Evolutionary conservation across 2,888 invertebrate species (phyloP).

Genomic region (Erebia epiphron): DNA sequence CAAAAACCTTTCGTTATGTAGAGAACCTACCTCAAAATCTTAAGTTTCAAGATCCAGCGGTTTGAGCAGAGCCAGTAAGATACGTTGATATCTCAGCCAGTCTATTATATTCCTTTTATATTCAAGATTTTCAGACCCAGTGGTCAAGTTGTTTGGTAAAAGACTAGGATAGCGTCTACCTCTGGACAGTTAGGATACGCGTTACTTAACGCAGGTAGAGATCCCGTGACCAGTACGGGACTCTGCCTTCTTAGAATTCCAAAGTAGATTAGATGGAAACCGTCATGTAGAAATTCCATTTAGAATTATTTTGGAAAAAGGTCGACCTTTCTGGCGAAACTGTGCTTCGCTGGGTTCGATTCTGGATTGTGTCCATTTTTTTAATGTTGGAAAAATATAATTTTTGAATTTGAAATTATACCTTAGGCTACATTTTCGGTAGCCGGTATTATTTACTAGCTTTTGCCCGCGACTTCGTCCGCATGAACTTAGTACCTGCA

Average conservation of each 20-base stretch:
- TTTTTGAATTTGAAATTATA: no score
- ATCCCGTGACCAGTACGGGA: slow-evolving; percentile 41
- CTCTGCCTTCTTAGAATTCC: slow-evolving; percentile 56
- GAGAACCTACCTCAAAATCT: no score
- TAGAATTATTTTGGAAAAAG: slow-evolving; percentile 4
- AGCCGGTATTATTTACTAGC: no score
- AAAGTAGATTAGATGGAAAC: slow-evolving; percentile 30
- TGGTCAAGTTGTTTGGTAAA: neutral
- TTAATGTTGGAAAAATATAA: neutral
- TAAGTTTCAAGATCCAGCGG: neutral
- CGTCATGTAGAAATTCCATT: slow-evolving; percentile 18
- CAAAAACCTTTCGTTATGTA: no score
- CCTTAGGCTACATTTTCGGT: no score
- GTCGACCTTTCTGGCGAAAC: neutral
- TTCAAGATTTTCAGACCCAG: neutral
- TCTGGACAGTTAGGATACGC: neutral
- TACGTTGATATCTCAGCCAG: neutral
- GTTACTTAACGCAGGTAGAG: slow-evolving; percentile 35
- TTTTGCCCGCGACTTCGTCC: no score
- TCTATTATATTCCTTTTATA: no score
- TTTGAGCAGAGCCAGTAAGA: no score
- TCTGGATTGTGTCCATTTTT: neutral
- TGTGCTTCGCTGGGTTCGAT: neutral
- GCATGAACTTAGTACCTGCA: no score
- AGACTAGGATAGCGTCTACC: neutral